Percentiles rank a stretch among this genome's conserved stretches.
These are phyloP conservation scores for Cladorhizidae sp. DNA, from an alignment of 37 sponge, comb jelly and placozoan species.

Conservation along the genomic window DNA sequence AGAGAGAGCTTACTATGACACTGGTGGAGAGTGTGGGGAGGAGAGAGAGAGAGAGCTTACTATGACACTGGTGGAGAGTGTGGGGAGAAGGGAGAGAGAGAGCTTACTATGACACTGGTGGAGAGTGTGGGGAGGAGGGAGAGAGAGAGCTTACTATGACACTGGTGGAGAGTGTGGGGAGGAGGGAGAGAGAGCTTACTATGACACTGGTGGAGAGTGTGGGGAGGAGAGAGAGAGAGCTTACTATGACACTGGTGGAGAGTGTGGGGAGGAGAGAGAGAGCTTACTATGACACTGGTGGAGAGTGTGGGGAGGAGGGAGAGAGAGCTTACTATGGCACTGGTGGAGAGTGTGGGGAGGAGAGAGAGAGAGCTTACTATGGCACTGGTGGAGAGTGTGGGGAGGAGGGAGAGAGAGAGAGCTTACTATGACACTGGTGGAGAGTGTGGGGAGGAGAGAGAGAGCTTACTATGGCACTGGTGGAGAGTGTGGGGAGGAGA, in stretches of 20 bases:
- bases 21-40: neutral
- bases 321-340: neutral
- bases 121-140: neutral
- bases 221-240: neutral
- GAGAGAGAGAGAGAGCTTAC: neutral
- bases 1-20: neutral
- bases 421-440: neutral
- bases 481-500: neutral
- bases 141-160: neutral
- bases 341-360: neutral
- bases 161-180: neutral
- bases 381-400: neutral
- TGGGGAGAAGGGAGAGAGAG: neutral
- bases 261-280: neutral
- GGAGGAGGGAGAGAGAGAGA: neutral
- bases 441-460: neutral
- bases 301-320: neutral
- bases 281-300: no score
- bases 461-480: no score
- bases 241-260: neutral
- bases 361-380: neutral
- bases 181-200: neutral
- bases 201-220: neutral
- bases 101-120: neutral
- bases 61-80: neutral